These are phyloP conservation scores for Drosophila peninsularis DNA, from an alignment of 2,888 invertebrate genomes.

Conservation along the genomic window DNA sequence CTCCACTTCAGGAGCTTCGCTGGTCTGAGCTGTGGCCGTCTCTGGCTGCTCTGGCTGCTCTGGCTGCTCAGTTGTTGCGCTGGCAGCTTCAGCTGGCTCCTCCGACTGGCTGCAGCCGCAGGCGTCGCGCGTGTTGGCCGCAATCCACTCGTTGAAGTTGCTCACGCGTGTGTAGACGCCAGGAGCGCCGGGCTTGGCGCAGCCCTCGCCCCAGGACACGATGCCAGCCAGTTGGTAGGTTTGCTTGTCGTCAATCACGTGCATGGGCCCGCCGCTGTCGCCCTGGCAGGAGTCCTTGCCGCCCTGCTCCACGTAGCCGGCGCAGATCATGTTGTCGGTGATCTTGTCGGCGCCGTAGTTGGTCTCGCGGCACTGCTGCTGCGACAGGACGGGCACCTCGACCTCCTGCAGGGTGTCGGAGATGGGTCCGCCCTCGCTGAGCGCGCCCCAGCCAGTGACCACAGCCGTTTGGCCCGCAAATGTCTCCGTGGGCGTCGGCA, in stretches of 20 bases:
- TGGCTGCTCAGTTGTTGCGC: conserved; percentile 33
- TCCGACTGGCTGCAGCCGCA: conserved; percentile 86
- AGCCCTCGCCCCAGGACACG: conserved; percentile 87
- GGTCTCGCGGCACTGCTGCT: conserved; percentile 84
- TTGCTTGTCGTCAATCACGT: conserved; percentile 62
- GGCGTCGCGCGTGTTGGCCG: conserved; percentile 88
- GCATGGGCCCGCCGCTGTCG: conserved; percentile 84
- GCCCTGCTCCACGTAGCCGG: conserved; percentile 80
- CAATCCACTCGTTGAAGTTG: conserved; percentile 89
- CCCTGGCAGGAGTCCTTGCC: conserved; percentile 84
- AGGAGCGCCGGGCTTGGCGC: conserved; percentile 87
- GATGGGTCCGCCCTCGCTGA: conserved; percentile 88
- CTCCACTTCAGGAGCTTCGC: conserved; percentile 22
- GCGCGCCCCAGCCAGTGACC: conserved; percentile 93
- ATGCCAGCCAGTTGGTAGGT: conserved; percentile 86
- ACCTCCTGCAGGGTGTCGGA: conserved; percentile 90
- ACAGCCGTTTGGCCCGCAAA: conserved; percentile 85
- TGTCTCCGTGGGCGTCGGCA: conserved; percentile 86
- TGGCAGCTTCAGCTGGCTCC: conserved; percentile 23
- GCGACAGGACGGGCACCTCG: conserved; percentile 88
- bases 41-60: conserved; percentile 22
- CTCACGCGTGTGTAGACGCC: conserved; percentile 94
- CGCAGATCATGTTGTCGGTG: conserved; percentile 84
- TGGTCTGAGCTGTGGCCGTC: conserved; percentile 17
- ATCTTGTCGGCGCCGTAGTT: conserved; percentile 80